Conservation (phyloP, 2,113 vertebrate species). For the Pelodiscus sinensis region DNA sequence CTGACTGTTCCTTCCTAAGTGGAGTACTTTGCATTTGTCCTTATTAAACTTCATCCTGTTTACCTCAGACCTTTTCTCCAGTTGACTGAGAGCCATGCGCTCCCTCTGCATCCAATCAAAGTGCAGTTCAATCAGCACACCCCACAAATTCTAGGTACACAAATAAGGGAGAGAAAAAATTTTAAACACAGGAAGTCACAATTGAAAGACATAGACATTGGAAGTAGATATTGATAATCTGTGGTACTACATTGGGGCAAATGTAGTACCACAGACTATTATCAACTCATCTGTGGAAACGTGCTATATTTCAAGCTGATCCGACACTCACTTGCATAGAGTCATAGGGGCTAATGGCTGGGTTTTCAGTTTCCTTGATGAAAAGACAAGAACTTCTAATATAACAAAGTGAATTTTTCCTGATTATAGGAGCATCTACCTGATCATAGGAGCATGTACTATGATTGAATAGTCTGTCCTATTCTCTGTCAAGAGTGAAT, state of each 20-base stretch:
- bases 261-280: neutral
- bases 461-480: constrained; percentile 45
- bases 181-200: neutral
- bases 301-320: neutral
- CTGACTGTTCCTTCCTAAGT: no score
- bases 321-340: neutral
- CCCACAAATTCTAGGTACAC: no score
- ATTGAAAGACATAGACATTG: neutral
- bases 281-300: neutral
- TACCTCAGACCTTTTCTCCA: no score
- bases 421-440: constrained; percentile 36
- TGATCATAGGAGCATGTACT: neutral
- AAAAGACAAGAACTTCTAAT: constrained; percentile 43
- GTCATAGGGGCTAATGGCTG: constrained; percentile 6
- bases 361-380: constrained; percentile 36
- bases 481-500: constrained; percentile 40
- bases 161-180: neutral
- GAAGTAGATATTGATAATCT: neutral
- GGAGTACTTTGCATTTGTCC: no score
- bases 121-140: no score
- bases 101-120: no score
- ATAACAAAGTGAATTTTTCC: constrained; percentile 30
- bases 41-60: no score
- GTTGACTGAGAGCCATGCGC: no score
- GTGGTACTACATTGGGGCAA: neutral